Base-by-base conservation (phyloP, 2,888 invertebrate species). In the Drosophila pullipes region DNA sequence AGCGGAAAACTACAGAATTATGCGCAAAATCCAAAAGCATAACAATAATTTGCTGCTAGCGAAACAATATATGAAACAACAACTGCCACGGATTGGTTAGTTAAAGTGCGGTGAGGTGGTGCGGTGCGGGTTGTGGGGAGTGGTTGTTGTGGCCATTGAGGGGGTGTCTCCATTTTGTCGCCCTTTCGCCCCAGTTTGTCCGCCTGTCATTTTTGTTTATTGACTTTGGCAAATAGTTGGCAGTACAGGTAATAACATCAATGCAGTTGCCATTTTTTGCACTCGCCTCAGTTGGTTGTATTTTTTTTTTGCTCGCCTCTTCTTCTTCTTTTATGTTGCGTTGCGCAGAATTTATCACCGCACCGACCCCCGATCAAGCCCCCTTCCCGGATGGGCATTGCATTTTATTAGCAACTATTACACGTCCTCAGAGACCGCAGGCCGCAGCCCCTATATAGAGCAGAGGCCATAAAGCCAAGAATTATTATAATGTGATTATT, bases 401-500 rank as follows among this genome's bases (percentile, higher is more conserved):
- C 90, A 88, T 89, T 88, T 89, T 88, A 88, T 88, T 89, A 90
- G 87, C 83, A 78, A 85, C 83, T 87, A 90, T 87, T 88, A 84
- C 85, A 90, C 87, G 81, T 85, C 77, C 85, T 70, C 70, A 67
- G 72, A 74, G 65, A 57, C 67, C 60, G 52, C 28, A 57, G 50
- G 28, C 67, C 50, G 30, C 57, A 60, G 59, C 30, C 35, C 50
- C 54, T 62, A 68, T 64, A 64, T 58, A 78, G 70, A 77, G 57
- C 75, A 69, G 57, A 66, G 82, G 67, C 69, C 90, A 89, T 83
- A 91, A 90, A 88, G 86, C 78, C 77, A 85, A 83, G 90, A 89
- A 90, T 89, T 89, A 89, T 89, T 89, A 91, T 89, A 91, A 89
- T 89, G 88, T 91, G 88, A 91, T 90, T 89, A 89, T 88, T 88